phyloP scores from a whole-genome alignment of 2,888 invertebrate species.

The Urechis unicinctus region DNA sequence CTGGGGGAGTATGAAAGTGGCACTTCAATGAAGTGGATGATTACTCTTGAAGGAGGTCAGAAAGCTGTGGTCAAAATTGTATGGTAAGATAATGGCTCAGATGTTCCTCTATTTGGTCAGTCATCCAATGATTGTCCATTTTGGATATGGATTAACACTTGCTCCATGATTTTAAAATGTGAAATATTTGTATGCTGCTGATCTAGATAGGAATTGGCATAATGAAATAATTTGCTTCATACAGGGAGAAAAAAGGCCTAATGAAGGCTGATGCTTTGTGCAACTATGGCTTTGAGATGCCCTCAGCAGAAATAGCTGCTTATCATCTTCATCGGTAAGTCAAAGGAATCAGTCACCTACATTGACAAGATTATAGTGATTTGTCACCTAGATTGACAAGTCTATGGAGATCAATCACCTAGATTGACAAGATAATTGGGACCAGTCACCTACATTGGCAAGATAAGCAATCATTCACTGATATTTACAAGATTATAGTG shows the following conservation, averaged over 20 bases:
- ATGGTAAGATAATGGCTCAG: conserved; percentile 14
- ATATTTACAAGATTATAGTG: too few relatives aligned
- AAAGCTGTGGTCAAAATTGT: conserved; percentile 21
- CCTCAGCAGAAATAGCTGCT: conserved; percentile 22
- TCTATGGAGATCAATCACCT: too few relatives aligned
- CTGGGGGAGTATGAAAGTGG: conserved; percentile 16
- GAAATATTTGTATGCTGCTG: too few relatives aligned
- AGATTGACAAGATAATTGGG: background rate
- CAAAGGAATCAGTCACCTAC: background rate
- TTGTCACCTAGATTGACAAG: too few relatives aligned
- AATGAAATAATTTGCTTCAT: too few relatives aligned
- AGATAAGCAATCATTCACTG: too few relatives aligned
- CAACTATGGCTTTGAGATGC: conserved; percentile 24
- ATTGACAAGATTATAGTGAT: background rate
- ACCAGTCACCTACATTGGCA: background rate
- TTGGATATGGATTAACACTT: too few relatives aligned
- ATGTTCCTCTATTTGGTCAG: background rate
- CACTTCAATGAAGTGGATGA: conserved; percentile 24
- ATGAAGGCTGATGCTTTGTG: conserved; percentile 21
- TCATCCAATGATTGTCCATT: too few relatives aligned
- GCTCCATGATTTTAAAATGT: too few relatives aligned
- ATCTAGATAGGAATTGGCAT: too few relatives aligned
- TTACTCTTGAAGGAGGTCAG: conserved; percentile 23
- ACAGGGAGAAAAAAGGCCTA: conserved; percentile 20
- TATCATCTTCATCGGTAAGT: conserved; percentile 22